Evolutionary conservation across 2,888 invertebrate genomes (phyloP), one percentile per base, ranked within the genome.

Genomic region (Vesta saturnalis): DNA sequence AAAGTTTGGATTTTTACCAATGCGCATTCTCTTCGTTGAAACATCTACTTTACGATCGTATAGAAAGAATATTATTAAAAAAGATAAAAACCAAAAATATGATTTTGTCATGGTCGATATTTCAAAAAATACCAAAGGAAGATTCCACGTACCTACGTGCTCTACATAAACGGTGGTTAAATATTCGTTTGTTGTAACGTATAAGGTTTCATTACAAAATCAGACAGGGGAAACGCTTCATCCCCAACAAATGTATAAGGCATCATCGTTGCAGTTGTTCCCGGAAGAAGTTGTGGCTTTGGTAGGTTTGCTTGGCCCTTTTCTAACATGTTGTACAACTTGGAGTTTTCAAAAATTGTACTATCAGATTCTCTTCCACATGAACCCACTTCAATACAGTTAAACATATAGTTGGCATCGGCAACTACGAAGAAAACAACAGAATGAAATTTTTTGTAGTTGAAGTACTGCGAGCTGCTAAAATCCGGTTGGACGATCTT

Each of bases 331-430:
- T n/a, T n/a, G n/a, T n/a, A n/a, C n/a, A 30, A 30, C 30, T 30
- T 30, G 10, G 10, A 30, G 30, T 30, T 30, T 30, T 30, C 30
- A 30, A 30, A 30, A 30, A 30, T 30, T 30, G 30, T 30, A 10
- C 30, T 30, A 30, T 30, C 30, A 10, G 30, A 30, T 30, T 30
- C 30, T 30, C 30, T 30, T 30, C 10, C 30, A 30, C 30, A 30
- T 30, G 30, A 30, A 30, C 30, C 30, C 8, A 56, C 35, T 21
- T 56, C 35, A 14, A 35, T 23, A 16, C 16, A 30, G 6, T 23
- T 56, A 56, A 56, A 56, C 5, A n/a, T 5, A 18, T 56, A 56
- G 30, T 56, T 56, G n/a, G 22, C 22, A 23, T 56, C 56, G 4
- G 43, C 43, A 43, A 43, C 43, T 43, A 12, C 43, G 12, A 43